Conservation (phyloP, 2,888 invertebrate species). For the Desoria tigrina region DNA sequence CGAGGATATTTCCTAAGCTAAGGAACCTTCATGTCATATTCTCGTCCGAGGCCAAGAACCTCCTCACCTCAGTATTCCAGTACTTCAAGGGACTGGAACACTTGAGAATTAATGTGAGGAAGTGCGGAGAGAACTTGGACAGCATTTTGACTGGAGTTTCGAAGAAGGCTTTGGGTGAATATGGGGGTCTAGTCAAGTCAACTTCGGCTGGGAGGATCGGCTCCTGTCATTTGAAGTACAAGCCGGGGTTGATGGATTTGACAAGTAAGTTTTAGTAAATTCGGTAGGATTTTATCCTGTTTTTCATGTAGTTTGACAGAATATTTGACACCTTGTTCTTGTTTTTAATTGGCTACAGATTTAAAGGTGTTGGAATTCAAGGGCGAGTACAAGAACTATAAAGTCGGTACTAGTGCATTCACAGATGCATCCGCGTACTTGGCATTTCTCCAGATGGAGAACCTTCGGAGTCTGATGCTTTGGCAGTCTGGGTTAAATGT, state of each 20-base stretch:
- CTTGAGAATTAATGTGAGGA: slow-evolving; percentile 29
- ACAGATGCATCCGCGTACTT: slow-evolving; percentile 33
- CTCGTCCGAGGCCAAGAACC: slow-evolving; percentile 25
- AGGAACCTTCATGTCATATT: slow-evolving; percentile 31
- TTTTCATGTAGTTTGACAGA: no score
- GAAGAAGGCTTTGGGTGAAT: no score
- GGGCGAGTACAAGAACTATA: slow-evolving; percentile 15
- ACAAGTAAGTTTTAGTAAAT: not conserved
- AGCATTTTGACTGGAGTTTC: slow-evolving; percentile 28
- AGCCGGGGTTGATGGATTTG: not conserved
- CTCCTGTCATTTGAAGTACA: not conserved
- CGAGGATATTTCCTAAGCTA: slow-evolving; percentile 32
- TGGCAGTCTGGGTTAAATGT: no score
- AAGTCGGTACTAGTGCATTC: slow-evolving; percentile 16
- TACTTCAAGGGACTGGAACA: slow-evolving; percentile 21
- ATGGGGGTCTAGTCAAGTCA: slow-evolving; percentile 14
- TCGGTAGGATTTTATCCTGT: no score
- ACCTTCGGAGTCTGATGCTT: slow-evolving; percentile 24
- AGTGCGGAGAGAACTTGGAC: slow-evolving; percentile 32
- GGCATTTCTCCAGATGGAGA: slow-evolving; percentile 28
- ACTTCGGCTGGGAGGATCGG: not conserved
- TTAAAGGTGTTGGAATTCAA: slow-evolving; percentile 27
- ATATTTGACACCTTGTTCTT: no score
- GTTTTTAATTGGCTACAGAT: no score
- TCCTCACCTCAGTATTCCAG: slow-evolving; percentile 29